Base-by-base conservation (phyloP, 2,888 invertebrate genomes). In the Sminthurides aquaticus region DNA sequence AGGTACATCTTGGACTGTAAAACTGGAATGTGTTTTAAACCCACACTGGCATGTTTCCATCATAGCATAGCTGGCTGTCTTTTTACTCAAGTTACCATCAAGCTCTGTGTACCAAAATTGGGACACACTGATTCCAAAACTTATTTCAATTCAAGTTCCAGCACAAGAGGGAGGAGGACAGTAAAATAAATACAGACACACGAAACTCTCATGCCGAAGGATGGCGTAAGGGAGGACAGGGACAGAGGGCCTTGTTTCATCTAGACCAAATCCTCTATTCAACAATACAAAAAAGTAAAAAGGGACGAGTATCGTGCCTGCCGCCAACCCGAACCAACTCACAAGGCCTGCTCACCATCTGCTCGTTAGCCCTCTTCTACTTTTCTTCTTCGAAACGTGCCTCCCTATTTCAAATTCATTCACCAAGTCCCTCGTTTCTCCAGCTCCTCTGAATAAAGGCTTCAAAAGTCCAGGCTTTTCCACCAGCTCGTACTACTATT, bases 261-360 rank as follows among this genome's bases (percentile, higher is more conserved):
- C 8, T 34, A 34, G 8, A 34, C 43, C n/a, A n/a, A n/a, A n/a
- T n/a, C 43, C 43, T 34, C 43, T 15, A 34, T 34, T 15, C 43
- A 34, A 34, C 5, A 34, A 15, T 5, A 11, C 5, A 34, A 34
- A 34, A 34, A 34, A 34, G 15, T 5, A 34, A 34, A 15, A 11
- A 34, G 43, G 43, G 43, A 34, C 43, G 43, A 15, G 43, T 34
- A 34, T 34, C 43, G 43, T 34, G 43, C 43, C 15, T 34, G 15
- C 8, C 15, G 43, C 43, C 43, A 11, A 15, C 43, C 43, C 43
- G 15, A 34, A 34, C 43, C 15, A 34, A 34, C 15, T 15, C 15
- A 56, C 22, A 48, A 34, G 60, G 60, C 25, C 60, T 60, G 60
- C 49, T 49, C 49, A 60, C 60, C 60, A 60, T 60, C 60, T 60